Conservation (phyloP, 2,797 vertebrate genomes). For the Acanthornis magna region DNA sequence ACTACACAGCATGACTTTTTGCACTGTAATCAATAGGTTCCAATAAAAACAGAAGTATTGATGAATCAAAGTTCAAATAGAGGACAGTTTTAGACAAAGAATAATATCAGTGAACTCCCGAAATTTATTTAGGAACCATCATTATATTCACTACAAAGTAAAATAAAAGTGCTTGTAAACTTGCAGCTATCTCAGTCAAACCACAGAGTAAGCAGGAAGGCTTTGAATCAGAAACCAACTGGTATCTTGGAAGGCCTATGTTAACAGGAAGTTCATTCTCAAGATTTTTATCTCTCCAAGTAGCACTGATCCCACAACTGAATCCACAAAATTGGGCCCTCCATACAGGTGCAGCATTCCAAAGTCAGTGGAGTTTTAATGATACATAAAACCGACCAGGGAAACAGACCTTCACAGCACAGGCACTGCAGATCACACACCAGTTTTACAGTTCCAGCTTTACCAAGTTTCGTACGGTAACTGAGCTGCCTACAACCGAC, state of each 20-base stretch:
- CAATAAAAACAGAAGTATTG: background rate
- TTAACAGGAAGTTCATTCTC: background rate
- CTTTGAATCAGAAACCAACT: background rate
- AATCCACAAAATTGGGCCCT: background rate
- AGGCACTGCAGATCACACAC: background rate
- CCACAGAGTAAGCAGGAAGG: background rate
- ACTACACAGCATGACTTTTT: background rate
- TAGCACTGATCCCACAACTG: background rate
- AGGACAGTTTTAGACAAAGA: conserved; percentile 7
- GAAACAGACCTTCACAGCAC: background rate
- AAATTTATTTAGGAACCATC: background rate
- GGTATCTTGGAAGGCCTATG: background rate
- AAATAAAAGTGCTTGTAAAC: background rate
- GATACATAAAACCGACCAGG: accelerated
- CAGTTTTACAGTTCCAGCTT: background rate
- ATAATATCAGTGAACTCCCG: background rate
- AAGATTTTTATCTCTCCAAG: background rate
- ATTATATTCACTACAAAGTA: background rate
- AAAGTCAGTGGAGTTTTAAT: background rate
- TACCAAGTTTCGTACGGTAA: background rate
- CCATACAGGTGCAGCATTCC: background rate
- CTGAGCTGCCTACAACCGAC: background rate
- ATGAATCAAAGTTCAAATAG: conserved; percentile 33
- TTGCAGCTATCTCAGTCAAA: background rate
- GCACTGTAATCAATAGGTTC: background rate